Base-by-base conservation (phyloP, 2,113 vertebrate species). In the Ictalurus punctatus region DNA sequence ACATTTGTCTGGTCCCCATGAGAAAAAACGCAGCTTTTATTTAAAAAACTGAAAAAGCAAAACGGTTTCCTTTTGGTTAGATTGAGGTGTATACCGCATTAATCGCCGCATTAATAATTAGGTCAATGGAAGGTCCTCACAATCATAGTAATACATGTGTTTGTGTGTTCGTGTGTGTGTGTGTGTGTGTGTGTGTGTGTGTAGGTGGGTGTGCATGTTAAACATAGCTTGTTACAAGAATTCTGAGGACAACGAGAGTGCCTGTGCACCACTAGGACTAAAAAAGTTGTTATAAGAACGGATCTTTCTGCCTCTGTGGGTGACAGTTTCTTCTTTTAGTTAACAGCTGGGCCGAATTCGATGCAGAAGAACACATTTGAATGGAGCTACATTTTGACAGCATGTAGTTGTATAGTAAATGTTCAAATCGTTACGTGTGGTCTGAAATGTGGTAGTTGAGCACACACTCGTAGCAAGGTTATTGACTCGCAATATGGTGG, bases 91-190 rank as follows among this genome's bases (percentile, higher is more conserved):
- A 54, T 27, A 16, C 48, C 56, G 76, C 4, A 78, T 13, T 48
- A 44, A 14, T 48, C 23, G 63, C 23, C 13, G 74, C 21, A 48
- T 48, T 78, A 48, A 78, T 25, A 48, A 48, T 40, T 40, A 40
- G 6, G 21, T 78, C 74, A 78, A 9, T n/a, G 44, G 13, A 52
- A n/a, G 10, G 23, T 27, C 25, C 25, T 79, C 44, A 56, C 78
- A 56, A 56, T 1, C 10, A 34, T 56, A 19, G 52, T 10, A n/a
- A 19, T 2, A 80, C 48, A 1, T 8, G 71, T 88, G 59, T 78
- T 67, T 54, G 84, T 73, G 81, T 87, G 67, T 69, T 74, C 40
- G 84, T 85, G 87, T 91, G 56, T 86, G 76, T 89, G 56, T 73
- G 84, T 76, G 10, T 17, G 58, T 82, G 76, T 87, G 79, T 56